phyloP scores from a whole-genome alignment of 1,140 invertebrate genomes.

The Drosophila gunungcola region DNA sequence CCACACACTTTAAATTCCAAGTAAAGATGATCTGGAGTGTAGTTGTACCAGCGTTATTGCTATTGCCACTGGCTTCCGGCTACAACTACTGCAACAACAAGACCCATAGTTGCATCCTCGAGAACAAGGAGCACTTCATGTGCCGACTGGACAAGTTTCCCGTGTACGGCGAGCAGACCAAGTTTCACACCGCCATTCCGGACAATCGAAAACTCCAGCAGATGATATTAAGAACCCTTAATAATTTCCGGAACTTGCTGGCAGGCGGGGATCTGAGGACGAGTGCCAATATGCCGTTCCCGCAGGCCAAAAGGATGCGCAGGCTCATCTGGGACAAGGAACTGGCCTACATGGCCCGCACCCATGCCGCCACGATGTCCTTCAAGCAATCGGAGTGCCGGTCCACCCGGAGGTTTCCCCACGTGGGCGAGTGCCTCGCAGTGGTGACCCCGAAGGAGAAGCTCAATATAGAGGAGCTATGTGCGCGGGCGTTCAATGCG shows the following conservation, averaged over 20 bases:
- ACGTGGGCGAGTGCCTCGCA: conserved; percentile 37
- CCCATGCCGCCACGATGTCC: conserved; percentile 45
- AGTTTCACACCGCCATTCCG: conserved; percentile 25
- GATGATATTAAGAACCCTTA: background rate
- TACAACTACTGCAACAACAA: conserved; percentile 66
- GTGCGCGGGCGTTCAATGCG: background rate
- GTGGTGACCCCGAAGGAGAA: fast-evolving
- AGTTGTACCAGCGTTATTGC: background rate
- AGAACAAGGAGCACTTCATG: conserved; percentile 41
- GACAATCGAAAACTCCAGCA: background rate
- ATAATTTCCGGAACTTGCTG: conserved; percentile 30
- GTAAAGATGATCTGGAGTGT: background rate
- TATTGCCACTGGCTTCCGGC: background rate
- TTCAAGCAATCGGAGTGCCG: conserved; percentile 43
- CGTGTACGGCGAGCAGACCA: background rate
- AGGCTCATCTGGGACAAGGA: conserved; percentile 64
- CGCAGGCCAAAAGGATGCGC: conserved; percentile 56
- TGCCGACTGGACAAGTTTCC: conserved; percentile 17
- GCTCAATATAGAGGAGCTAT: background rate
- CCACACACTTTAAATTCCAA: background rate
- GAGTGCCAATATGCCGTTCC: conserved; percentile 7
- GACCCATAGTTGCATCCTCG: conserved; percentile 18
- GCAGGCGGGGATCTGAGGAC: conserved; percentile 26
- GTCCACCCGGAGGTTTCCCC: conserved; percentile 40
- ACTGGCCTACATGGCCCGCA: conserved; percentile 50